A percentile compares a stretch with the other conserved stretches of the same genome.
Conservation (phyloP, 2,797 vertebrate genomes). For the Hephaestus fuliginosus region DNA sequence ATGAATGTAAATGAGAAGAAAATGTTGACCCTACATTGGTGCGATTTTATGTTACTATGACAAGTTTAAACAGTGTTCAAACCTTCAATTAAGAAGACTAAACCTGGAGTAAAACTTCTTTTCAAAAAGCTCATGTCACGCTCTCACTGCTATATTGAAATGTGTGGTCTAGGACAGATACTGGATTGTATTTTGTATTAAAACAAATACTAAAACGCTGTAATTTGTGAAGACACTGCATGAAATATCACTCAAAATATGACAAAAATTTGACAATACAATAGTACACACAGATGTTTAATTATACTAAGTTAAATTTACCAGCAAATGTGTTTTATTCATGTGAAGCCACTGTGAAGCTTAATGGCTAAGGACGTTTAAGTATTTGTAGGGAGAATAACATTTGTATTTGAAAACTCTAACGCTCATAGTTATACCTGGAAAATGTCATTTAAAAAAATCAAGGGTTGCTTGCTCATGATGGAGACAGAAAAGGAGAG, state of each 20-base stretch:
- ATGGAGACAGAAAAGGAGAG: not conserved
- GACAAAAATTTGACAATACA: not conserved
- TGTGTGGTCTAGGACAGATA: not conserved
- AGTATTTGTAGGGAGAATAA: not conserved
- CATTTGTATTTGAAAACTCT: not conserved
- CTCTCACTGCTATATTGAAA: not conserved
- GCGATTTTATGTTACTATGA: not conserved
- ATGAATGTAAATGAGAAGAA: not conserved
- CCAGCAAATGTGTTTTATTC: no score
- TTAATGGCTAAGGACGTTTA: not conserved
- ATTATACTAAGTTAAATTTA: not conserved
- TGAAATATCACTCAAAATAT: not conserved
- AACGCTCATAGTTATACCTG: not conserved
- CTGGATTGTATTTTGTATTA: not conserved
- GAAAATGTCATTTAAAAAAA: not conserved
- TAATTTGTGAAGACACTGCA: not conserved
- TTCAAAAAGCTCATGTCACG: not conserved
- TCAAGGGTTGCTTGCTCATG: not conserved
- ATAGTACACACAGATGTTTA: not conserved
- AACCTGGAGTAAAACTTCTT: not conserved
- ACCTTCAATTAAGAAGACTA: not conserved
- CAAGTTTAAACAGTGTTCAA: not conserved
- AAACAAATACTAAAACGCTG: not conserved
- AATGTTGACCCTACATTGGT: not conserved
- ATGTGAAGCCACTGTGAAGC: not conserved